A percentile compares a stretch with the other conserved stretches of the same genome.
phyloP scores from a whole-genome alignment of 2,113 vertebrate species.

The Ibidorhyncha struthersii region DNA sequence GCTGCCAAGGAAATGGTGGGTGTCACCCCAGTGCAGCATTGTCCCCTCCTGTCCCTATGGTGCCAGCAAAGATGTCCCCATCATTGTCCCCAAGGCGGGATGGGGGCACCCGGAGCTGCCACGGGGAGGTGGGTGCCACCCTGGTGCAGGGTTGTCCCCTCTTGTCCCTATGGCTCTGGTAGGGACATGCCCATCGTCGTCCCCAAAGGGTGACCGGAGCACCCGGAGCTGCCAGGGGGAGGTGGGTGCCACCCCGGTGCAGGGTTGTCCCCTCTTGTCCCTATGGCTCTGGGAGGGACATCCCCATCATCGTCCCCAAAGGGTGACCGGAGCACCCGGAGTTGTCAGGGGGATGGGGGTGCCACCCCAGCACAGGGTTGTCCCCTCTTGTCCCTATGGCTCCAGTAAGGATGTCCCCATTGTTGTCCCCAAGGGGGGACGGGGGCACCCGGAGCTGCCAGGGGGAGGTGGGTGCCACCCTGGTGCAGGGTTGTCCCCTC shows the following conservation, averaged over 20 bases:
- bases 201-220: not conserved
- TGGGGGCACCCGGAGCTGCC: not conserved
- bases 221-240: not conserved
- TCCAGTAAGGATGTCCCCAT: not conserved
- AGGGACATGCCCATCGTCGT: not conserved
- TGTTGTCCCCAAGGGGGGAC: not conserved
- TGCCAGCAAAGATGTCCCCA: not conserved
- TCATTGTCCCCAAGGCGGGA: not conserved
- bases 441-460: not conserved
- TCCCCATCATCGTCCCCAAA: not conserved
- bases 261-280: not conserved
- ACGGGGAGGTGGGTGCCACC: too few relatives aligned
- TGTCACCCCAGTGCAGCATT: not conserved
- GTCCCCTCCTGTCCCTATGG: not conserved
- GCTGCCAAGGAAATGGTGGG: not conserved
- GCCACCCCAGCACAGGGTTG: not conserved
- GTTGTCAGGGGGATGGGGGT: not conserved
- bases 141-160: not conserved
- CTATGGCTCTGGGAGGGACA: not conserved
- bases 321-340: not conserved
- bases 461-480: not conserved
- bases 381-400: not conserved
- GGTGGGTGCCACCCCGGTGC: not conserved
- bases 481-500: slow-evolving; percentile 6
- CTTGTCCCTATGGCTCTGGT: too few relatives aligned